Evolutionary conservation across 2,113 vertebrate genomes (phyloP).

Genomic region (human (Homo sapiens)): DNA sequence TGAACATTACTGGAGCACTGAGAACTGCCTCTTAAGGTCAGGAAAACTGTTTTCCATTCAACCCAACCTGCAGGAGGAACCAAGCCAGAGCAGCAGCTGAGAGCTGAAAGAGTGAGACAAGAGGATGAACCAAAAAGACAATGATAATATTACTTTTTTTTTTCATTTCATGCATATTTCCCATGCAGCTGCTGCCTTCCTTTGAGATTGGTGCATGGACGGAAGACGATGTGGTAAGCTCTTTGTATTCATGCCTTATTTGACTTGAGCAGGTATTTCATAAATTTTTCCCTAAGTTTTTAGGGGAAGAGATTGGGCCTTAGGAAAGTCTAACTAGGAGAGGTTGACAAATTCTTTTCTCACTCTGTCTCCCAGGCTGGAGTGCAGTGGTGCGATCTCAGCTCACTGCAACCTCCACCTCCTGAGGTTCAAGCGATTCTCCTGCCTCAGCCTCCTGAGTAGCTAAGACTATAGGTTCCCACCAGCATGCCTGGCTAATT

Average conservation of each 20-base stretch:
- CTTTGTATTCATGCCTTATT: slow-evolving; percentile 26
- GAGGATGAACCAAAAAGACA: slow-evolving; percentile 43
- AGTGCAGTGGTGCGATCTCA: no score
- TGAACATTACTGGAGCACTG: background rate
- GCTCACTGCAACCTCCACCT: no score
- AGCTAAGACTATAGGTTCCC: no score
- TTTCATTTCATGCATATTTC: slow-evolving; percentile 83
- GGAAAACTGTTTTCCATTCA: background rate
- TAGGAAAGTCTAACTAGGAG: background rate
- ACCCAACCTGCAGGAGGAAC: background rate
- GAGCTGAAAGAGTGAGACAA: slow-evolving; percentile 40
- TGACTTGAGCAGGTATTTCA: background rate
- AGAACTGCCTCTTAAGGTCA: background rate
- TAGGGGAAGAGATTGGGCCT: background rate
- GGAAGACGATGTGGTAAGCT: slow-evolving; percentile 97
- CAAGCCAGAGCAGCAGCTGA: background rate
- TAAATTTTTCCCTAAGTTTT: background rate
- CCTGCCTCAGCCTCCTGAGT: no score
- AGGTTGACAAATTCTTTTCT: background rate
- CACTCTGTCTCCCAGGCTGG: no score
- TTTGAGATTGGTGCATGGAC: slow-evolving; percentile 97
- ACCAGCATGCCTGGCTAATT: no score
- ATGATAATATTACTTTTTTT: slow-evolving; percentile 71
- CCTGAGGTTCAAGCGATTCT: no score
- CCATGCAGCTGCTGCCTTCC: slow-evolving; percentile 94